Percentiles rank a stretch among this genome's conserved stretches.
phyloP scores from a whole-genome alignment of 2,888 invertebrate genomes.

The Sinohyriopsis cumingii region DNA sequence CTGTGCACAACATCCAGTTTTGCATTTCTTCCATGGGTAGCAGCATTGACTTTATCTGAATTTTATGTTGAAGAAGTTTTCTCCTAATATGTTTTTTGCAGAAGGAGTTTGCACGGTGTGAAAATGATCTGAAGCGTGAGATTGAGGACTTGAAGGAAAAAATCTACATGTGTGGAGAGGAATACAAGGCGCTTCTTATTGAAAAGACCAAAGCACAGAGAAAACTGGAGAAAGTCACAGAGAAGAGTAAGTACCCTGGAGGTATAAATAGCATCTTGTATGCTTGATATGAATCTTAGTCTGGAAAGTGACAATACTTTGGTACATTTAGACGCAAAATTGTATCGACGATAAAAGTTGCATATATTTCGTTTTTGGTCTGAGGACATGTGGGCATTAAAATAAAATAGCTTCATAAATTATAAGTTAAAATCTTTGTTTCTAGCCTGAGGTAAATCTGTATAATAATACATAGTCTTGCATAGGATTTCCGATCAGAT shows the following conservation, averaged over 20 bases:
- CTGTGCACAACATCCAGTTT: no score
- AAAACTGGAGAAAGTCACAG: constrained; percentile 46
- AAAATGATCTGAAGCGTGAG: constrained; percentile 53
- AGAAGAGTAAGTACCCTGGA: constrained; percentile 36
- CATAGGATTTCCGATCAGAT: background rate
- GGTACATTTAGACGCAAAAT: no score
- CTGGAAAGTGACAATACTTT: no score
- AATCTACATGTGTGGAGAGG: constrained; percentile 62
- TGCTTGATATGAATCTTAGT: background rate
- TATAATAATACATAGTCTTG: no score
- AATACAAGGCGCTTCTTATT: constrained; percentile 59
- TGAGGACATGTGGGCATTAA: no score
- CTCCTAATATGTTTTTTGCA: constrained; percentile 15
- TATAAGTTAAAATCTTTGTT: no score
- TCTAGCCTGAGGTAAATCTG: no score
- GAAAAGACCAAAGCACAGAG: constrained; percentile 57
- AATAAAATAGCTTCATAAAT: no score
- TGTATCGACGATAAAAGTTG: no score
- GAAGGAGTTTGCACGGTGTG: constrained; percentile 40
- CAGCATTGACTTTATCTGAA: no score
- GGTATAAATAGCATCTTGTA: background rate
- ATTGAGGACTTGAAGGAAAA: constrained; percentile 60
- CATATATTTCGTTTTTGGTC: no score
- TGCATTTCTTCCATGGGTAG: no score
- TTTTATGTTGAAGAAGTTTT: background rate